Percentiles rank a stretch among this genome's conserved stretches.
Conservation (phyloP, 2,888 invertebrate genomes). For the Papilio protenor region DNA sequence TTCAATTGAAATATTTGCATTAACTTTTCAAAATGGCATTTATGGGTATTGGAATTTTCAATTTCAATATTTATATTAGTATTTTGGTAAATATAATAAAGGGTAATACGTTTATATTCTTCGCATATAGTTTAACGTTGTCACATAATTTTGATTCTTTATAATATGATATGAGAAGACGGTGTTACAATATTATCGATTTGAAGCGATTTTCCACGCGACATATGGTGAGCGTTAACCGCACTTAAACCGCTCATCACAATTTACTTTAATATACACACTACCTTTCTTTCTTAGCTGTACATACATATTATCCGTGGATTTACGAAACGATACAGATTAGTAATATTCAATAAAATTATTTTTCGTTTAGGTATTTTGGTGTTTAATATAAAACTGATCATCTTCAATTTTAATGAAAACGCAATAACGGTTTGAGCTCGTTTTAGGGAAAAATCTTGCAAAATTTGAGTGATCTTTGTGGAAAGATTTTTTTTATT, state of each 20-base stretch:
- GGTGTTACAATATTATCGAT: slow-evolving; percentile 7
- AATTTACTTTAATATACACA: slow-evolving; percentile 30
- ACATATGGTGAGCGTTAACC: slow-evolving; percentile 31
- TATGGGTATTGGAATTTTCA: background rate
- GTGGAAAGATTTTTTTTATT: background rate
- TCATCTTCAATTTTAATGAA: background rate
- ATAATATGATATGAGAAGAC: background rate
- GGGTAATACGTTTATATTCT: background rate
- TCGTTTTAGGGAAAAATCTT: background rate
- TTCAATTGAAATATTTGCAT: background rate
- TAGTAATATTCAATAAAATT: too few relatives aligned
- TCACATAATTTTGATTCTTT: background rate
- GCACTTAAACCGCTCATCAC: slow-evolving; percentile 6
- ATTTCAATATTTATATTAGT: background rate
- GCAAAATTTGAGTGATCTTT: background rate
- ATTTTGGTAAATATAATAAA: slow-evolving; percentile 5
- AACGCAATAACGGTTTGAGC: background rate
- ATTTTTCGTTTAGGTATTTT: background rate
- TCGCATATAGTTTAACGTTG: background rate
- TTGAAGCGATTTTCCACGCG: slow-evolving; percentile 23
- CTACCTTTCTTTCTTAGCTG: slow-evolving; percentile 18
- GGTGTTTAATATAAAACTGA: background rate
- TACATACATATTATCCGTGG: background rate
- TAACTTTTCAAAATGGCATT: background rate
- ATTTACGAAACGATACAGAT: background rate